These are phyloP conservation scores for Apis dorsata DNA, from an alignment of 1,140 invertebrate species.

Conservation along the genomic window DNA sequence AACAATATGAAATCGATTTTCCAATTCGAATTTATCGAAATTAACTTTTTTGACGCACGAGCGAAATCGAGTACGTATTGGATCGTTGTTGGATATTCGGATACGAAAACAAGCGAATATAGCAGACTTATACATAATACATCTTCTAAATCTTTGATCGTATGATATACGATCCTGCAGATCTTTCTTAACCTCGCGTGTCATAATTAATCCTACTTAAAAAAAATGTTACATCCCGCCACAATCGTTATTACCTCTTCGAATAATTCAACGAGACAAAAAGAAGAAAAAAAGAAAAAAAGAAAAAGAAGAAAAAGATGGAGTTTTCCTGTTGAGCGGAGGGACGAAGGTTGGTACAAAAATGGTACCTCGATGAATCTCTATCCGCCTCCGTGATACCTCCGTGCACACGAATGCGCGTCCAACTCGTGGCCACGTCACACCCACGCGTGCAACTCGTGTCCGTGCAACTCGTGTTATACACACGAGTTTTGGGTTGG, in stretches of 20 bases:
- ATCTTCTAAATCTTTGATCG: neutral
- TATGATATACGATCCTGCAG: neutral
- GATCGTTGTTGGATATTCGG: no score
- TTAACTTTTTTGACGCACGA: no score
- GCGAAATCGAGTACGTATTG: no score
- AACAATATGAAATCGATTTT: neutral
- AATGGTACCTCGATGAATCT: constrained; percentile 35
- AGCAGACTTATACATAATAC: no score
- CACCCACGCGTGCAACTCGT: constrained; percentile 35
- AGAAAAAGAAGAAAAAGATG: neutral
- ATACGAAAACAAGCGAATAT: no score
- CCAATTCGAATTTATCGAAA: neutral
- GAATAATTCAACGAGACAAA: neutral
- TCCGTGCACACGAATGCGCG: neutral
- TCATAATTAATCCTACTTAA: constrained; percentile 1
- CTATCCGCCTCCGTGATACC: constrained; percentile 24
- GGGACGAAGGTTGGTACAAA: neutral
- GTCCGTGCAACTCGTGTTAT: constrained; percentile 11
- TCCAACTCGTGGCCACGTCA: neutral
- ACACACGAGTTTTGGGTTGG: constrained; percentile 9
- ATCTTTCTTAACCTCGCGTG: no score
- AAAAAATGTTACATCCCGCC: neutral
- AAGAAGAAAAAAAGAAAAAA: neutral
- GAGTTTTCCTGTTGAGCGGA: neutral
- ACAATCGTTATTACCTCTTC: neutral